Base-by-base conservation (phyloP, 1,140 invertebrate genomes). In the Meloidogyne chitwoodi region DNA sequence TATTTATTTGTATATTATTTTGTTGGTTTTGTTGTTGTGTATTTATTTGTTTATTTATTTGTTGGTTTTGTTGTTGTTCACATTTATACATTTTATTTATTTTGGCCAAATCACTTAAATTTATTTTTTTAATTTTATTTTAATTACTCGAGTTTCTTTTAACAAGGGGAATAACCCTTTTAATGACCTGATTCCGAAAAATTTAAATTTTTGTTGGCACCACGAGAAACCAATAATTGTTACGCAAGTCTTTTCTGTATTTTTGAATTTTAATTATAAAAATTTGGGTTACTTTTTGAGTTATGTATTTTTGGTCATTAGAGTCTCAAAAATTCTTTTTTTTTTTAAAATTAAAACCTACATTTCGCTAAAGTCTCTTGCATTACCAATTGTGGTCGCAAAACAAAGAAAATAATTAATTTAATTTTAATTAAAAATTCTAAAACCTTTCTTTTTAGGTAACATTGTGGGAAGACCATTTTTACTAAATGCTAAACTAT, bases 1-100 rank as follows among this genome's bases (percentile, higher is more conserved):
- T 38, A 10, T 38, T 38, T n/a, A n/a, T n/a, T n/a, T n/a, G n/a
- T n/a, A n/a, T n/a, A n/a, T n/a, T n/a, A n/a, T n/a, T n/a, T n/a
- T n/a, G n/a, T n/a, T n/a, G n/a, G n/a, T 41, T 41, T 29, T 44
- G 68, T 31, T 61, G 34, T 27, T 14, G 41, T n/a, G 41, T 11
- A 38, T 61, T 10, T 48, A 29, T 6, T 48, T 29, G 12, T 19
- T 22, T 22, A 56, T 71, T 19, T n/a, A n/a, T n/a, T 38, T 38
- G 34, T 14, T n/a, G n/a, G 5, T 26, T 74, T 44, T 22, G 6
- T 70, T 74, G 48, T 68, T 77, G 44, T 56, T 80, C 74, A 70
- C 84, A 86, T 70, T 84, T 83, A 75, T 86, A 86, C 86, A 87
- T 87, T 48, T 86, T 66, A 68, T 86, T 86, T 48, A 86, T 86